Percentiles rank a stretch among this genome's conserved stretches.
Conservation (phyloP, 2,113 vertebrate species). For the Poeciliopsis retropinna region DNA sequence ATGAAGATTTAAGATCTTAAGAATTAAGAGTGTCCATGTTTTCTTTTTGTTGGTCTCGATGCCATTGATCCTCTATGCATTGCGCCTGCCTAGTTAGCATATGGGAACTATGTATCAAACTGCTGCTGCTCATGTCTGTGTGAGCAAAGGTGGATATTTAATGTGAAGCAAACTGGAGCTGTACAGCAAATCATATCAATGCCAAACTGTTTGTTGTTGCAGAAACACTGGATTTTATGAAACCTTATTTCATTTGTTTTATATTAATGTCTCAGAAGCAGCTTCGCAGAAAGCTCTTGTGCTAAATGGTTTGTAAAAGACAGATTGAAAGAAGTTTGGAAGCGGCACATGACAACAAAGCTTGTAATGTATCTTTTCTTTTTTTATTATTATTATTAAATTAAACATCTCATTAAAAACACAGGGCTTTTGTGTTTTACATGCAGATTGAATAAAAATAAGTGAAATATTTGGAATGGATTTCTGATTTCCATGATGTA, state of each 20-base stretch:
- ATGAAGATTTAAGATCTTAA: not conserved
- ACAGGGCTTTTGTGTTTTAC: too few relatives aligned
- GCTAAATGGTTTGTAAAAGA: slow-evolving; percentile 10
- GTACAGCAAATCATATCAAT: not conserved
- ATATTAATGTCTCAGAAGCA: not conserved
- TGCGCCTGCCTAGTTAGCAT: too few relatives aligned
- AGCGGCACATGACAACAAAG: slow-evolving; percentile 6
- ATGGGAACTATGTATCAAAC: not conserved
- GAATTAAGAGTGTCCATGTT: too few relatives aligned
- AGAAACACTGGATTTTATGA: not conserved
- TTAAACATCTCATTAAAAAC: slow-evolving; percentile 4
- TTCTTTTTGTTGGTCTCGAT: too few relatives aligned
- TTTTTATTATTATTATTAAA: slow-evolving; percentile 50
- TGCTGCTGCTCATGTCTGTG: not conserved
- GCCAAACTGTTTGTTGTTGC: not conserved
- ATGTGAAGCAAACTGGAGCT: not conserved
- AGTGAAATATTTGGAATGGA: not conserved
- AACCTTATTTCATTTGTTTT: not conserved
- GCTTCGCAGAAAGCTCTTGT: not conserved
- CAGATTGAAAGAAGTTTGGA: slow-evolving; percentile 35
- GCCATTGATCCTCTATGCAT: too few relatives aligned
- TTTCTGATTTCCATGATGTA: not conserved
- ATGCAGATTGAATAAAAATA: not conserved
- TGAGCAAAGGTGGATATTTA: not conserved
- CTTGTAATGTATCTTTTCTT: slow-evolving; percentile 11